These are phyloP conservation scores for Drosophila emarginata DNA, from an alignment of 2,888 invertebrate genomes.

Conservation along the genomic window DNA sequence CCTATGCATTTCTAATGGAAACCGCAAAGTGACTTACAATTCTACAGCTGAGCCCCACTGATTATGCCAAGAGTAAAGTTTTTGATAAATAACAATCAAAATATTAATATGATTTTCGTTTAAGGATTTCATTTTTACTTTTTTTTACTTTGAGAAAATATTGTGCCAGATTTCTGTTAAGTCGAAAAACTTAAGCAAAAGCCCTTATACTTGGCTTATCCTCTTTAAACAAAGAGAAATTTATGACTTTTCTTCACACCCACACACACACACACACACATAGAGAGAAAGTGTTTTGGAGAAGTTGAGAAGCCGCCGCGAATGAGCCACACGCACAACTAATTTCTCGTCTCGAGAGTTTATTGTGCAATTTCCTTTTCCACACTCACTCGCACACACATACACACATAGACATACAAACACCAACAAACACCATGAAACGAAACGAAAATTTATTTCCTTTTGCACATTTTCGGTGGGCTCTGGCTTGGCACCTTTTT, in stretches of 20 bases:
- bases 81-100: conserved; percentile 1
- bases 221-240: background rate
- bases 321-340: conserved; percentile 52
- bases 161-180: background rate
- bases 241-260: background rate
- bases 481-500: conserved; percentile 33
- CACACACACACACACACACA: background rate
- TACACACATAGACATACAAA: background rate
- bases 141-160: background rate
- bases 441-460: conserved; percentile 65
- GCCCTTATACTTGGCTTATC: conserved; percentile 3
- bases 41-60: conserved; percentile 1
- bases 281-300: conserved; percentile 26
- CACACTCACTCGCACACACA: conserved; percentile 7
- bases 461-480: conserved; percentile 63
- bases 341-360: conserved; percentile 76
- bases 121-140: too few species aligned
- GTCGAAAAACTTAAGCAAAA: background rate
- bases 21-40: conserved; percentile 22
- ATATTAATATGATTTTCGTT: background rate
- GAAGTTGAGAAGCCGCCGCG: conserved; percentile 39
- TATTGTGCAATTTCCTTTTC: conserved; percentile 75
- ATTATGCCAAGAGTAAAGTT: conserved; percentile 16
- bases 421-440: conserved; percentile 13
- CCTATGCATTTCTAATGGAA: conserved; percentile 62